Base-by-base conservation (phyloP, 1,140 invertebrate genomes). In the Drosophila ogumai region DNA sequence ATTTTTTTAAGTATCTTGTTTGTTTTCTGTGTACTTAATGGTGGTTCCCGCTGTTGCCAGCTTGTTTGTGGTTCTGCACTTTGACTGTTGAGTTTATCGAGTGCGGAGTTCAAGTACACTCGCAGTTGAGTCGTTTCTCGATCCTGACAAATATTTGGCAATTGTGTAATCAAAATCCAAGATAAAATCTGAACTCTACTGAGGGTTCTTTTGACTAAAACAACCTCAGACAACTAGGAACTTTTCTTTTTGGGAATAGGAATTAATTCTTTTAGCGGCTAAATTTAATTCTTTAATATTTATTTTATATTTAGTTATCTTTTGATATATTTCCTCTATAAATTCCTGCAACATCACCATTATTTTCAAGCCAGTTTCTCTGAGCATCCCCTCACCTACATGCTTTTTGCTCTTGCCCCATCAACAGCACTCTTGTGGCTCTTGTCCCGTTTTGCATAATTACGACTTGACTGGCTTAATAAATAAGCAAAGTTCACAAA, bases 31-130 rank as follows among this genome's bases (percentile, higher is more conserved):
- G 52, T 38, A 55, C 8, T n/a, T 38, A 38, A 22, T 22, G 41
- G 41, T 38, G 69, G 36, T 47, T 31, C 8, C 34, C 32, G 5
- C 31, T 49, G 56, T 54, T 56, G 55, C 12, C 54, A 25, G 40
- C 67, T 75, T 56, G 56, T 71, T 79, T 67, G 57, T 59, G 28
- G 57, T 36, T 76, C 38, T 75, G 72, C 71, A 80, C 77, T 79
- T 79, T 79, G 49, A 46, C 68, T 72, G 66, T 13, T 56, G 12
- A 19, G 47, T 76, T 60, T 44, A 47, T 41, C 64, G 72, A 61
- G 74, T 79, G 67, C 44, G 47, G 68, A 81, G 82, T 86, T 86
- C 82, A 86, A 82, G 82, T 66, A 88, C 82, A 82, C 41, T 57
- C 34, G 32, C 28, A 67, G 67, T 76, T 72, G 50, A 63, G 31